Evolutionary conservation across 2,797 vertebrate genomes (phyloP).

Genomic region (Hemibagrus guttatus): DNA sequence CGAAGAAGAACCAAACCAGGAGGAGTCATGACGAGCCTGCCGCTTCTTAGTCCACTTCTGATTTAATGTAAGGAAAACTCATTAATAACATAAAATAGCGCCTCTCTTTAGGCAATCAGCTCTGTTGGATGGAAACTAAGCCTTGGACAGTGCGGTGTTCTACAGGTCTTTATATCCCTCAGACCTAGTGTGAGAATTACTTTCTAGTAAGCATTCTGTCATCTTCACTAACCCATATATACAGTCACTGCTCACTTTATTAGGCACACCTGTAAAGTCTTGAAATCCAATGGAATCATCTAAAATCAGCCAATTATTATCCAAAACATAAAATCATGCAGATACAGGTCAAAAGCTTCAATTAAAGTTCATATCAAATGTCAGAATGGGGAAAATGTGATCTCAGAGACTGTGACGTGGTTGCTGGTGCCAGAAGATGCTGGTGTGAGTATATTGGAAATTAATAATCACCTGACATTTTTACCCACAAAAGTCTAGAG

Average conservation of each 20-base stretch:
- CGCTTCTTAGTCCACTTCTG: constrained; percentile 65
- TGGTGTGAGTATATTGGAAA: not conserved
- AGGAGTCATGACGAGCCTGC: constrained; percentile 72
- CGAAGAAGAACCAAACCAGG: constrained; percentile 74
- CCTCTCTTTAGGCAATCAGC: not conserved
- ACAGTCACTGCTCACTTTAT: not conserved
- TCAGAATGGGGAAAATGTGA: not conserved
- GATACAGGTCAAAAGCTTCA: not conserved
- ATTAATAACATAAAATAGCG: not conserved
- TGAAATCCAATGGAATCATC: not conserved
- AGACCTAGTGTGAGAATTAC: not conserved
- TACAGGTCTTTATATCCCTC: not conserved
- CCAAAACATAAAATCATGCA: not conserved
- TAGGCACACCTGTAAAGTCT: not conserved
- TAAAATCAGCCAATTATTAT: not conserved
- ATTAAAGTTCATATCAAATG: not conserved
- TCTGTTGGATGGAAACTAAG: not conserved
- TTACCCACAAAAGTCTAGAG: not conserved
- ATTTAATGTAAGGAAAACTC: not conserved
- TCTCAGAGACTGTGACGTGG: not conserved
- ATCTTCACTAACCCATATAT: not conserved
- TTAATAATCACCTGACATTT: not conserved
- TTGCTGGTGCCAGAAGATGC: not conserved
- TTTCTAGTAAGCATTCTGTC: not conserved
- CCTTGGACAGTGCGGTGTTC: not conserved